A percentile compares a stretch with the other conserved stretches of the same genome.
Evolutionary conservation across 2,888 invertebrate genomes (phyloP).

Genomic region (Eupithecia tripunctaria): DNA sequence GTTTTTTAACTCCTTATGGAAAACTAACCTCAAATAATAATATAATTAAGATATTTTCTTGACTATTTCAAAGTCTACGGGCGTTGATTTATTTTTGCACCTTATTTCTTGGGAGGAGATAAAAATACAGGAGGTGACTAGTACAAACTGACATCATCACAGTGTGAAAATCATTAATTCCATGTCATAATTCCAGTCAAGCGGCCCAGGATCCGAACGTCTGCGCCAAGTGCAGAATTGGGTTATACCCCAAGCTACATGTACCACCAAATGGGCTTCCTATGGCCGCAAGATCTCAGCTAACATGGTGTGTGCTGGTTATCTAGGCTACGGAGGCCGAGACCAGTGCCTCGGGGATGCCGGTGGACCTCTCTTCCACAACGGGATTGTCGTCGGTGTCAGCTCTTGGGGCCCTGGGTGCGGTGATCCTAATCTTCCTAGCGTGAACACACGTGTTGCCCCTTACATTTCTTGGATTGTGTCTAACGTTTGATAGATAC

Average conservation of each 20-base stretch:
- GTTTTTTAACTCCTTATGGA: neutral
- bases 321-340: constrained; percentile 65
- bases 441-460: constrained; percentile 60
- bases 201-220: neutral
- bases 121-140: no score
- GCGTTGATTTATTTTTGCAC: no score
- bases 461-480: constrained; percentile 60
- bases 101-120: no score
- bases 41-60: no score
- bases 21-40: neutral
- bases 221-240: constrained; percentile 6
- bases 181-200: constrained; percentile 1
- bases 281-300: neutral
- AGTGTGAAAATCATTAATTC: neutral
- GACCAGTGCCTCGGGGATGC: constrained; percentile 70
- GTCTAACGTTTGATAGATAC: constrained; percentile 45
- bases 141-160: no score
- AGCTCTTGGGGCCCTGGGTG: constrained; percentile 56
- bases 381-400: constrained; percentile 57
- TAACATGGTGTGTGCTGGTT: constrained; percentile 62
- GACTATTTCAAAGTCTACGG: no score
- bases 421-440: constrained; percentile 52
- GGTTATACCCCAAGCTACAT: neutral
- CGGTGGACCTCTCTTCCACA: constrained; percentile 68
- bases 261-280: constrained; percentile 5